Evolutionary conservation across 2,113 vertebrate genomes (phyloP).

Genomic region (Alexandromys fortis): DNA sequence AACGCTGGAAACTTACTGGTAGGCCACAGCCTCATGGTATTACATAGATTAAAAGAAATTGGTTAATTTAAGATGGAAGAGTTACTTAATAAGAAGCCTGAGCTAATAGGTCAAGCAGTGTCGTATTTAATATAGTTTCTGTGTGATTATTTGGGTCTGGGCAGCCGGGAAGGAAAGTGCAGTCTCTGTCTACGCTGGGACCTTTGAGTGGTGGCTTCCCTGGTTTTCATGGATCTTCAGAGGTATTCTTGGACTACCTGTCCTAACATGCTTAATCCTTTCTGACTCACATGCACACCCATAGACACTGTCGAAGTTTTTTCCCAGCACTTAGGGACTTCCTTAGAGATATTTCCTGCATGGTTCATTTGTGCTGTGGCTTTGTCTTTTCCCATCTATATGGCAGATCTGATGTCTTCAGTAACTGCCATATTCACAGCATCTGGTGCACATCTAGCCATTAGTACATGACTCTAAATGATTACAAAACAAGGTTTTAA

Average conservation of each 20-base stretch:
- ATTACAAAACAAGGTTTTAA: background rate
- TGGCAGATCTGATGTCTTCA: background rate
- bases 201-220: background rate
- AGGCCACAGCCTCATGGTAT: too few species aligned
- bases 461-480: background rate
- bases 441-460: background rate
- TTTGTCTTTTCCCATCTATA: background rate
- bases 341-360: background rate
- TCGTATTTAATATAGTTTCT: too few species aligned
- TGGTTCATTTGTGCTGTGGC: background rate
- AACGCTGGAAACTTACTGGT: too few species aligned
- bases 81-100: too few species aligned
- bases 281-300: background rate
- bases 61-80: too few species aligned
- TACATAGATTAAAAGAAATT: too few species aligned
- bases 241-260: background rate
- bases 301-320: background rate
- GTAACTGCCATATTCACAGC: background rate
- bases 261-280: background rate
- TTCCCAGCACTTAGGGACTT: background rate
- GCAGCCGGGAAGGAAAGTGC: too few species aligned
- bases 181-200: background rate
- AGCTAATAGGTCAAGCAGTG: too few species aligned
- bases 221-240: background rate
- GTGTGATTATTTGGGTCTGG: too few species aligned